A percentile compares a stretch with the other conserved stretches of the same genome.
Evolutionary conservation across 1,140 invertebrate genomes (phyloP).

Genomic region (Bombus sylvicola): DNA sequence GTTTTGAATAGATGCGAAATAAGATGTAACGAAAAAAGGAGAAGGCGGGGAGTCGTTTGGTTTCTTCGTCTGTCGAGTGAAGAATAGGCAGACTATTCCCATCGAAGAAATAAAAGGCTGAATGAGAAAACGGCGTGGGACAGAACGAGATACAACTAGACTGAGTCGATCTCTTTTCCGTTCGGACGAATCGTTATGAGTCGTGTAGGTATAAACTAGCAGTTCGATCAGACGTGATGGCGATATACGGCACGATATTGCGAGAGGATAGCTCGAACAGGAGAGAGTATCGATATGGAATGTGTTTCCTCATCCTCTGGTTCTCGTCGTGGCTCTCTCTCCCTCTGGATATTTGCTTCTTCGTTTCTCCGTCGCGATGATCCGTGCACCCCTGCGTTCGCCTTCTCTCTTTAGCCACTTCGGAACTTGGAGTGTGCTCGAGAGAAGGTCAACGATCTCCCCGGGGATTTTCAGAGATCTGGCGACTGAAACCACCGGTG

Average conservation of each 20-base stretch:
- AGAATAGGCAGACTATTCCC: not conserved
- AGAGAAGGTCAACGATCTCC: conserved; percentile 72
- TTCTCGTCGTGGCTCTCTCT: conserved; percentile 19
- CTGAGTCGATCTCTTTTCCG: conserved; percentile 33
- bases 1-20: not conserved
- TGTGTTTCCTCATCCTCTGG: conserved; percentile 60
- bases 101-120: not conserved
- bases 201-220: conserved; percentile 71
- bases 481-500: conserved; percentile 68
- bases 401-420: conserved; percentile 51
- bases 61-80: not conserved
- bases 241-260: conserved; percentile 72
- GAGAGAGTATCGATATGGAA: conserved; percentile 73
- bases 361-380: not conserved
- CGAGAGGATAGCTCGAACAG: conserved; percentile 67
- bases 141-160: not conserved
- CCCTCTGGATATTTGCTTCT: not conserved
- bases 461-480: conserved; percentile 71
- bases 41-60: not conserved
- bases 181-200: conserved; percentile 66
- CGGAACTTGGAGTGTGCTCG: conserved; percentile 63
- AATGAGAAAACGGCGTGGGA: not conserved
- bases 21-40: not conserved
- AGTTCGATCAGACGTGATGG: conserved; percentile 70
- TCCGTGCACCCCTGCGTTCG: not conserved